Percentiles rank a stretch among this genome's conserved stretches.
These are phyloP conservation scores for Physeter macrocephalus DNA, from an alignment of 2,113 vertebrate species.

Conservation along the genomic window DNA sequence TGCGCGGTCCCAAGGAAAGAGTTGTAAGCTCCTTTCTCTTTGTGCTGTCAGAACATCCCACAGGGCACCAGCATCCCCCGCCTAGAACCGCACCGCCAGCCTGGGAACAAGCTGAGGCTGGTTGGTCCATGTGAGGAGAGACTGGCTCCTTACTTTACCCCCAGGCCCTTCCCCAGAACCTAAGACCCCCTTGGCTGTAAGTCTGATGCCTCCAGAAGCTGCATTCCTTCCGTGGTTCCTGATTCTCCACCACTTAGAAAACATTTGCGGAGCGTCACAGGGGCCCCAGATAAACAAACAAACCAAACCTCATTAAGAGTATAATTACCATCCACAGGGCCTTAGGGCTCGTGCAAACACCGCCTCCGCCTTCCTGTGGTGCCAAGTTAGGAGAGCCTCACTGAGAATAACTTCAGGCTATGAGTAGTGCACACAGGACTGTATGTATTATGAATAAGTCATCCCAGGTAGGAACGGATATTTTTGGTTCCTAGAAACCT, in stretches of 20 bases:
- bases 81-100: background rate
- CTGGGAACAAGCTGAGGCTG: background rate
- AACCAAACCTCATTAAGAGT: background rate
- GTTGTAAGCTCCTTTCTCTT: background rate
- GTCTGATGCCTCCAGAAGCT: background rate
- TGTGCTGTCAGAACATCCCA: background rate
- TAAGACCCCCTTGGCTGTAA: background rate
- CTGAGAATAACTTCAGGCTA: background rate
- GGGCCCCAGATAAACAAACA: background rate
- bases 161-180: background rate
- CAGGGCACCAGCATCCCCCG: no score
- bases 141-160: background rate
- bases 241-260: background rate
- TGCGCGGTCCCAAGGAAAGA: background rate
- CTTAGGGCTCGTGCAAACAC: background rate
- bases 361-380: background rate
- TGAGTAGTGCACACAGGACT: background rate
- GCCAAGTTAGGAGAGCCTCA: background rate
- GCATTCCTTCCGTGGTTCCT: background rate
- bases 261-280: background rate
- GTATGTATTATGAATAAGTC: background rate
- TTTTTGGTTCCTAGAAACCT: background rate
- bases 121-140: rapidly evolving
- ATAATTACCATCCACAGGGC: background rate
- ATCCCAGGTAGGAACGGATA: background rate